Evolutionary conservation across 2,113 vertebrate species (phyloP).

Genomic region (Tonatia bakeri): DNA sequence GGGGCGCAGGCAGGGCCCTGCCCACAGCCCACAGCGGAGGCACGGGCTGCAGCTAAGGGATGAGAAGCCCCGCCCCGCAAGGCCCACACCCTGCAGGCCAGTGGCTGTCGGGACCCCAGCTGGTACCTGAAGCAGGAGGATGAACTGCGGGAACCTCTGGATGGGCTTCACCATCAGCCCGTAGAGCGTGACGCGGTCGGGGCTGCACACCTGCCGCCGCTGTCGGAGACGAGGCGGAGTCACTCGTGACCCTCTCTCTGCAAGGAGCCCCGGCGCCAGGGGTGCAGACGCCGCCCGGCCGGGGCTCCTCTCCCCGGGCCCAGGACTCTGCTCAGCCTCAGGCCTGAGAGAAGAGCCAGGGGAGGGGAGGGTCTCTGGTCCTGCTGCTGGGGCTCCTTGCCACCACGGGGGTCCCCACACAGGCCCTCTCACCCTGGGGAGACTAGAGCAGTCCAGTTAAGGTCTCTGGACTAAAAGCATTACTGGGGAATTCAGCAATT

Average conservation of each 20-base stretch:
- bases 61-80: background rate
- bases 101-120: accelerated
- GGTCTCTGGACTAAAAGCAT: background rate
- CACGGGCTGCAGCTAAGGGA: accelerated
- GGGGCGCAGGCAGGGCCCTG: background rate
- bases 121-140: constrained; percentile 93
- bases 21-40: accelerated
- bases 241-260: background rate
- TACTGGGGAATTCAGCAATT: background rate
- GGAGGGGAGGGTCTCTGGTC: background rate
- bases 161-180: constrained; percentile 98
- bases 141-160: constrained; percentile 97
- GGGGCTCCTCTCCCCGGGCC: background rate
- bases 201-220: constrained; percentile 92
- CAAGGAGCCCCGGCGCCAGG: accelerated
- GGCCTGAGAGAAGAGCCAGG: background rate
- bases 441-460: accelerated
- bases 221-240: constrained; percentile 44
- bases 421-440: background rate
- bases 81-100: accelerated
- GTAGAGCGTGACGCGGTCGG: constrained; percentile 94
- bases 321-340: background rate
- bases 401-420: accelerated
- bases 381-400: background rate
- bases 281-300: background rate